Evolutionary conservation across 2,797 vertebrate species (phyloP), one percentile per base, ranked within the genome.

Genomic region (Phylloscopus collybita): DNA sequence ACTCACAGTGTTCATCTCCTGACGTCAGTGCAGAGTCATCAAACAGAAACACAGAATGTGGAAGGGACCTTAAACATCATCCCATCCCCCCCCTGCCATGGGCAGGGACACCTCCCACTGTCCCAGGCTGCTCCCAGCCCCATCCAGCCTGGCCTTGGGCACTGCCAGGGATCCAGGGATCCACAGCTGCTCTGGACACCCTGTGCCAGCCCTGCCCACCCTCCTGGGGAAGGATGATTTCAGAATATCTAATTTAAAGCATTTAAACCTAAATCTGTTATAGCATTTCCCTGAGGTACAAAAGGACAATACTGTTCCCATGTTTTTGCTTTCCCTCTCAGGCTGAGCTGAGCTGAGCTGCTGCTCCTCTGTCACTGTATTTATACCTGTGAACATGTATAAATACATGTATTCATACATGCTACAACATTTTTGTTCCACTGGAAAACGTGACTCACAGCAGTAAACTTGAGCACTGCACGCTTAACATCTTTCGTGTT

Each of bases 31-130:
- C 44, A 57, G 40, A 47, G 22, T 4, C 8, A 56, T 3, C 4
- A 10, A 80, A 45, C n/a, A 44, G 32, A 36, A 64, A 5, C 44
- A 50, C 16, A 60, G 54, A 27, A 50, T 6, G 8, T 56, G 34
- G 34, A 64, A 57, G 16, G 10, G 7, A 65, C 59, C 3, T 44
- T 32, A n/a, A 50, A 57, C 10, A 3, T 10, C 36, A 32, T 36
- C 32, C 3, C 4, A 10, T 36, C 0, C 15, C 51, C 32, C 12
- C 10, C 34, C 27, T 26, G 27, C 40, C 42, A 11, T 26, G 27
- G 26, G 32, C 50, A 65, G 13, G 32, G 49, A 34, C 38, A 5
- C 9, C 32, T 78, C 1, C 49, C 49, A 53, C 32, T 53, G 3
- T 11, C 38, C 32, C 38, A 78, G 30, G 23, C 4, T 27, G 30